Evolutionary conservation across 2,888 invertebrate species (phyloP).

Genomic region (Tortrix viridana): DNA sequence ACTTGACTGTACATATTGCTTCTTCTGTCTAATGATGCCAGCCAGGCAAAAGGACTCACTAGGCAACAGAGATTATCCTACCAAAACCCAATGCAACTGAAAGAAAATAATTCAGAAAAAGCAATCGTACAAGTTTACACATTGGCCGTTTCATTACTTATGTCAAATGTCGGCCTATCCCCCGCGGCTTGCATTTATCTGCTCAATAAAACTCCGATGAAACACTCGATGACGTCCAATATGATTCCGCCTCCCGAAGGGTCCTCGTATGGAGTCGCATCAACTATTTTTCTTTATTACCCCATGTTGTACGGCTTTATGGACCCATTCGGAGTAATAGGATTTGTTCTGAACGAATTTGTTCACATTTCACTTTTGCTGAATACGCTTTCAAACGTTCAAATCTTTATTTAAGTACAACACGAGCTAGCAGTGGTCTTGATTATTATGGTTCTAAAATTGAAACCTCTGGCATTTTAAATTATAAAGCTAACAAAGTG

Average conservation of each 20-base stretch:
- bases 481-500: conserved; percentile 1
- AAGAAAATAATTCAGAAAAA: conserved; percentile 11
- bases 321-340: conserved; percentile 29
- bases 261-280: conserved; percentile 58
- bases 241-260: conserved; percentile 69
- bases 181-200: conserved; percentile 74
- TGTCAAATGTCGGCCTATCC: conserved; percentile 68
- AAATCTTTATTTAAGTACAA: no score
- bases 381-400: no score
- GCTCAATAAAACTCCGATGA: conserved; percentile 76
- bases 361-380: conserved; percentile 16
- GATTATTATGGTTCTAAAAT: no score
- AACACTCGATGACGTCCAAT: conserved; percentile 77
- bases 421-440: no score
- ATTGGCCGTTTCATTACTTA: conserved; percentile 49
- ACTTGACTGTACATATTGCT: no score
- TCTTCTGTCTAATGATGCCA: no score
- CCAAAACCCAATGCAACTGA: not conserved
- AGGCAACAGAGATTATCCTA: not conserved
- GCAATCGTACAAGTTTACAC: conserved; percentile 35
- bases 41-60: not conserved
- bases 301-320: conserved; percentile 40
- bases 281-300: conserved; percentile 67
- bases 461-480: not conserved
- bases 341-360: conserved; percentile 28